Conservation (phyloP, 2,888 invertebrate genomes). For the Hemithea aestivaria region DNA sequence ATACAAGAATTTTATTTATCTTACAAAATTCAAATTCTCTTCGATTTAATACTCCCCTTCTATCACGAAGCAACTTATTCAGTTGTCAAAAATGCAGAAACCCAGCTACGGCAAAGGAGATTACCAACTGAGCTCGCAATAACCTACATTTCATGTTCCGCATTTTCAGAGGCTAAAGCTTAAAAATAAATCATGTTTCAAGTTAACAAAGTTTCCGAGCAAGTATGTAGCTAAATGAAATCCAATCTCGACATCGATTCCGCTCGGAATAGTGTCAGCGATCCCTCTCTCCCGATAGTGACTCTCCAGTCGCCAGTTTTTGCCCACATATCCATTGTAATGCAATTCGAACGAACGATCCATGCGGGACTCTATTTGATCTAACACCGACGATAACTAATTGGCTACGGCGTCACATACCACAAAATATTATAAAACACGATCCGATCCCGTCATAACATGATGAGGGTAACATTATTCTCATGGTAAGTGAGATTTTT, state of each 20-base stretch:
- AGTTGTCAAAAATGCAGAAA: too few relatives aligned
- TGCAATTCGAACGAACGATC: slow-evolving; percentile 45
- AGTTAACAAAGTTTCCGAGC: too few relatives aligned
- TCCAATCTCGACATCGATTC: slow-evolving; percentile 34
- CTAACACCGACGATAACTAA: slow-evolving; percentile 57
- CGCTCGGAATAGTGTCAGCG: slow-evolving; percentile 29
- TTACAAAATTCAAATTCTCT: too few relatives aligned
- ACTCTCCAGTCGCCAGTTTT: slow-evolving; percentile 47
- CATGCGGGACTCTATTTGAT: slow-evolving; percentile 52
- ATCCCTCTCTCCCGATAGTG: slow-evolving; percentile 36
- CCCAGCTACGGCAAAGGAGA: too few relatives aligned
- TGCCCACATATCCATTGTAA: slow-evolving; percentile 45
- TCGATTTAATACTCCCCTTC: too few relatives aligned
- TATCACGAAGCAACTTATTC: too few relatives aligned
- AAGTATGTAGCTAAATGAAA: slow-evolving; percentile 11
- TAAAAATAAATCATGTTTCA: too few relatives aligned
- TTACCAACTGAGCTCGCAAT: too few relatives aligned
- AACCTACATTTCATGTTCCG: too few relatives aligned
- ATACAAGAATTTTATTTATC: too few relatives aligned
- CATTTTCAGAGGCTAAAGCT: too few relatives aligned
- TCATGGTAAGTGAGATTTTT: slow-evolving; percentile 27
- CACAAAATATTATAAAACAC: slow-evolving; percentile 48
- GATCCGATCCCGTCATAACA: slow-evolving; percentile 32
- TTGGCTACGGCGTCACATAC: slow-evolving; percentile 55
- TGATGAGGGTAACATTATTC: slow-evolving; percentile 31